These are phyloP conservation scores for Periophthalmodon schlosseri DNA, from an alignment of 2,113 vertebrate species.

Conservation along the genomic window DNA sequence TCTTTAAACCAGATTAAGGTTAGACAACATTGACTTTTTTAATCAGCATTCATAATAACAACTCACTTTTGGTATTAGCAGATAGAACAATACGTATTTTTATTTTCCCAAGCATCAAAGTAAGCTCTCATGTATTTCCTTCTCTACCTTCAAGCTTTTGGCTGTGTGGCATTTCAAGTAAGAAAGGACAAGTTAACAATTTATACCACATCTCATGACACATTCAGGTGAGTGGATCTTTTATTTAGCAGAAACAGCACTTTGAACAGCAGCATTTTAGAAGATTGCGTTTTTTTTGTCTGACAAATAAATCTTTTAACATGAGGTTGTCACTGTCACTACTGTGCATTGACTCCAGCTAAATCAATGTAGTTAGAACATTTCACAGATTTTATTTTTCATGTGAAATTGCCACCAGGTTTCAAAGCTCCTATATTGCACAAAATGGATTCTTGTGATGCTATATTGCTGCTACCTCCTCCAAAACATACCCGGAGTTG, in stretches of 20 bases:
- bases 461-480: too few relatives aligned
- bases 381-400: background rate
- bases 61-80: background rate
- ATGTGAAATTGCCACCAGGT: too few relatives aligned
- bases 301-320: background rate
- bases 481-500: too few relatives aligned
- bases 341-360: background rate
- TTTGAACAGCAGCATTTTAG: background rate
- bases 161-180: background rate
- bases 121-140: too few relatives aligned
- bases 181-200: background rate
- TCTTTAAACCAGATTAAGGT: too few relatives aligned
- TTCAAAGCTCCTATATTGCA: too few relatives aligned
- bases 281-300: background rate
- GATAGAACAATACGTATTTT: too few relatives aligned
- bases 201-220: background rate
- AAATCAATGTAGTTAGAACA: background rate
- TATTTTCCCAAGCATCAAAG: too few relatives aligned
- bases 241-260: constrained; percentile 4
- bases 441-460: too few relatives aligned
- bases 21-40: too few relatives aligned
- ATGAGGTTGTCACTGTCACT: background rate
- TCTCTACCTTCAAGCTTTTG: background rate
- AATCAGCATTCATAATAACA: background rate
- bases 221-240: background rate